Percentiles rank a stretch among this genome's conserved stretches.
Conservation (phyloP, 92 coral and sea anemone genomes). For the Siderastrea siderea region DNA sequence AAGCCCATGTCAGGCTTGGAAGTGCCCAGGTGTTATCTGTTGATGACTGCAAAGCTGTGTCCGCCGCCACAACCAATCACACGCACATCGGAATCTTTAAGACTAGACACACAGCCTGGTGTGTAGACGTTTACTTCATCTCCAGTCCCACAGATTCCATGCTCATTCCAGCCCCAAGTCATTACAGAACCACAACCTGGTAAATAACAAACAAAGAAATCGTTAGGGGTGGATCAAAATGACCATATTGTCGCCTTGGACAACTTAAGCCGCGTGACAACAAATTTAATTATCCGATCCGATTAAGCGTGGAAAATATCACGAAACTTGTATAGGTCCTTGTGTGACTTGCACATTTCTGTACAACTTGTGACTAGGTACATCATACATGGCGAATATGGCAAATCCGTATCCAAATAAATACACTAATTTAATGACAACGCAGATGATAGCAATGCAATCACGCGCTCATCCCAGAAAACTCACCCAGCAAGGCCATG, state of each 20-base stretch:
- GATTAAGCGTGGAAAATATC: no score
- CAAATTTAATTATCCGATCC: no score
- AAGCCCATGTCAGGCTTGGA: neutral
- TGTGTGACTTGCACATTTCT: no score
- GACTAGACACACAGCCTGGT: slow-evolving; percentile 60
- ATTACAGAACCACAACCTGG: slow-evolving; percentile 67
- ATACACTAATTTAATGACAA: neutral
- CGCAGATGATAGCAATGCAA: neutral
- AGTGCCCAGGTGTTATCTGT: neutral
- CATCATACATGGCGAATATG: neutral
- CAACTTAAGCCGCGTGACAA: no score
- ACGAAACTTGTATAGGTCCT: no score
- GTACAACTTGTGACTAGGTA: no score
- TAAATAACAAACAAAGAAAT: neutral
- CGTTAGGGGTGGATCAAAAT: neutral
- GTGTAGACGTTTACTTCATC: slow-evolving; percentile 72
- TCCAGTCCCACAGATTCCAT: slow-evolving; percentile 88
- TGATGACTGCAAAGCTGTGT: slow-evolving; percentile 71
- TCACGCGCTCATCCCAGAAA: neutral
- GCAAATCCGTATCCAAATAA: neutral
- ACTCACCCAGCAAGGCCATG: slow-evolving; percentile 78
- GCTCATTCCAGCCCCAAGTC: slow-evolving; percentile 97
- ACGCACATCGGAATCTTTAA: slow-evolving; percentile 15
- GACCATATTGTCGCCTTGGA: neutral
- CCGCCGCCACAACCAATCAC: slow-evolving; percentile 90